These are phyloP conservation scores for Parotocinclus haroldoi DNA, from an alignment of 2,797 vertebrate genomes.

Conservation along the genomic window DNA sequence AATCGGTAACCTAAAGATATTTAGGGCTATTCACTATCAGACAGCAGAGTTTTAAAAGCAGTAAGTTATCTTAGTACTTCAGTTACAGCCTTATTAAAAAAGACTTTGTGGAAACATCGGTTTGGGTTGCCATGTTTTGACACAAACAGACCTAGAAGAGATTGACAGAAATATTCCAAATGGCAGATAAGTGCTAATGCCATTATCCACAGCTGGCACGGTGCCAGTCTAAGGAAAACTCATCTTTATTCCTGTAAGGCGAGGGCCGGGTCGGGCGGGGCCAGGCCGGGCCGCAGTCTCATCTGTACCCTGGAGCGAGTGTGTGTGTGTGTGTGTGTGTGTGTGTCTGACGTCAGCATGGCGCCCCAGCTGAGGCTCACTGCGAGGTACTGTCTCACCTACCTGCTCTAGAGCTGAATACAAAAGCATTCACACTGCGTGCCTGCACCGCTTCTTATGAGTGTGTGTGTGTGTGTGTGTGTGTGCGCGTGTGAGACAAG, in stretches of 20 bases:
- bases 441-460: slow-evolving; percentile 13
- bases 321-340: background rate
- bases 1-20: too few relatives aligned
- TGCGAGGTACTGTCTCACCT: slow-evolving; percentile 52
- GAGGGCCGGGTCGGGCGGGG: background rate
- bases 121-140: too few relatives aligned
- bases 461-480: slow-evolving; percentile 1
- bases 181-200: background rate
- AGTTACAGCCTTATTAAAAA: too few relatives aligned
- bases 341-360: slow-evolving; percentile 51
- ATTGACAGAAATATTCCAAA: background rate
- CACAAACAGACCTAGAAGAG: too few relatives aligned
- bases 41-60: too few relatives aligned
- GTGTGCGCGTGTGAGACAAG: slow-evolving; percentile 6
- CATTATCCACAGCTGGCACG: background rate
- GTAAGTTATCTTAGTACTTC: too few relatives aligned
- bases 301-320: slow-evolving; percentile 17
- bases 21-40: too few relatives aligned
- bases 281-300: slow-evolving; percentile 28
- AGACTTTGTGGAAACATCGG: too few relatives aligned
- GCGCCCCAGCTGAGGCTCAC: slow-evolving; percentile 41
- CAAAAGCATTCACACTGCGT: slow-evolving; percentile 40
- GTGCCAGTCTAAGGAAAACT: slow-evolving; percentile 15
- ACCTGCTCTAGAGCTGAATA: slow-evolving; percentile 45
- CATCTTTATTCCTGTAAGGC: slow-evolving; percentile 26